Base-by-base conservation (phyloP, 2,797 vertebrate species). In the Cynodonichthys magdalenae region DNA sequence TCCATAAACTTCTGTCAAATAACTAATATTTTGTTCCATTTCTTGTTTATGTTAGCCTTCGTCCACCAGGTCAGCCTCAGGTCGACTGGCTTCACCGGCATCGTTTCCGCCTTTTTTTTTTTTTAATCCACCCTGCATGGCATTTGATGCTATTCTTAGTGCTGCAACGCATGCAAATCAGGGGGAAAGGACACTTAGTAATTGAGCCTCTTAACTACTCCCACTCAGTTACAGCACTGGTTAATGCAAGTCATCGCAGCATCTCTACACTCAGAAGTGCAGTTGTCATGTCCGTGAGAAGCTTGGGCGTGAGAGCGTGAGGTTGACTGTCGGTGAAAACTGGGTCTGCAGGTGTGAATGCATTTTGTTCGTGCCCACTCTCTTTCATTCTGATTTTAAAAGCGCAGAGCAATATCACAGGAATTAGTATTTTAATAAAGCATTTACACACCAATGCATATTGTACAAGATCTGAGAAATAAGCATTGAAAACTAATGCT, bases 201-300 rank as follows among this genome's bases (percentile, higher is more conserved):
- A 90, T 76, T 88, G 82, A 91, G 87, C 87, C 81, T 77, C 79
- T 85, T 88, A 87, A 87, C 75, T 76, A 80, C 84, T 85, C 84
- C 83, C 72, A 86, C 86, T 89, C 84, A 86, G 83, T 90, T 90
- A 91, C 74, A 81, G 67, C 53, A 48, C 11, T 84, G 85, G 83
- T 91, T 88, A 91, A 90, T 87, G 78, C 63, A 71, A 85, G 70
- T 74, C 77, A 85, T 75, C 69, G 78, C 68, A 79, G 81, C 75
- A 67, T 83, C 71, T 60, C 45, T 29, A 1, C 0, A 1, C 56
- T 83, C 59, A n/a, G 61, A 64, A 71, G 55, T 53, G 46, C 64
- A 69, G 76, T 82, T 53, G 59, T 41, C 49, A 27, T 58, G 66
- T 74, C 44, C 17, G 11, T 17, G 49, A 61, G 74, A 48, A 54